These are phyloP conservation scores for Brachypterus glaber DNA, from an alignment of 2,888 invertebrate species.

Conservation along the genomic window DNA sequence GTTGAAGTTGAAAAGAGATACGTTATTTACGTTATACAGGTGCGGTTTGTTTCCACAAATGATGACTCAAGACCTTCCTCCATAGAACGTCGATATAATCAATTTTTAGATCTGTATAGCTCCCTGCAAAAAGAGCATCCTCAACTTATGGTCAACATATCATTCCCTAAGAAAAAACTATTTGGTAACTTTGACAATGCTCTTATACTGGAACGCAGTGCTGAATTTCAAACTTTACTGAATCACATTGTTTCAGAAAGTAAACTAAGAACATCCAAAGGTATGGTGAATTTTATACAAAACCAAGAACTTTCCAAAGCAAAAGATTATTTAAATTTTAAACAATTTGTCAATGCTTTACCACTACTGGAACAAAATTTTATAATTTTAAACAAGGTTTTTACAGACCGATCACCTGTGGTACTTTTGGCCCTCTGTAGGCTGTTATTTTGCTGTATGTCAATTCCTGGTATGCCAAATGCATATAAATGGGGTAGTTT, in stretches of 20 bases:
- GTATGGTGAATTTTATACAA: constrained; percentile 55
- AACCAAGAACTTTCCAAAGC: constrained; percentile 54
- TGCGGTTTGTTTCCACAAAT: constrained; percentile 49
- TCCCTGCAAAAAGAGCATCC: constrained; percentile 52
- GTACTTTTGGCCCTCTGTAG: constrained; percentile 59
- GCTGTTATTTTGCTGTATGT: constrained; percentile 51
- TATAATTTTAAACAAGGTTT: constrained; percentile 50
- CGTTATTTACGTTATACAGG: constrained; percentile 59
- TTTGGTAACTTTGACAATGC: constrained; percentile 60
- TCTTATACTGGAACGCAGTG: constrained; percentile 54
- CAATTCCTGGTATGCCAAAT: constrained; percentile 45
- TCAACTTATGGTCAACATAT: constrained; percentile 43
- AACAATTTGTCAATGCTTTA: constrained; percentile 51
- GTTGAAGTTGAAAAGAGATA: constrained; percentile 54
- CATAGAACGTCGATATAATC: constrained; percentile 62
- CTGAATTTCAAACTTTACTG: constrained; percentile 55
- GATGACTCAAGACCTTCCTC: constrained; percentile 51
- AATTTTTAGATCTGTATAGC: constrained; percentile 57
- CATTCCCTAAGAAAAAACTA: constrained; percentile 43
- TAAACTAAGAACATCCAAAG: constrained; percentile 48
- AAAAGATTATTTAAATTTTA: constrained; percentile 48
- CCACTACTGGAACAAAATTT: constrained; percentile 59
- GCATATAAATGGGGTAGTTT: constrained; percentile 60
- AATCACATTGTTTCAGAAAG: constrained; percentile 48
- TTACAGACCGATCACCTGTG: constrained; percentile 58